phyloP scores from a whole-genome alignment of 2,888 invertebrate genomes.

The Papilio demoleus region DNA sequence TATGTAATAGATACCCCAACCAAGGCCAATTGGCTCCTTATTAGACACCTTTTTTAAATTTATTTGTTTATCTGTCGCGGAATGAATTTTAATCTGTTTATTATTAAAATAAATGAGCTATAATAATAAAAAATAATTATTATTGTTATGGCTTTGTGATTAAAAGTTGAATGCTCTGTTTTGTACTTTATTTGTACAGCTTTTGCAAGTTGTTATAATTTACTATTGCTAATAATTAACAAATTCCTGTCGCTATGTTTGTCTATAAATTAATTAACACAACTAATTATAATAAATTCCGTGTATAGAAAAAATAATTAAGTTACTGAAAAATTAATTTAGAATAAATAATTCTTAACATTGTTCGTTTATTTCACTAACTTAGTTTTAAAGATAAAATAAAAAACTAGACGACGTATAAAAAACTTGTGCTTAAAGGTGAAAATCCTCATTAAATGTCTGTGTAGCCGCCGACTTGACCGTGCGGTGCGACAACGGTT shows the following conservation, averaged over 20 bases:
- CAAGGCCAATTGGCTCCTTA: neutral
- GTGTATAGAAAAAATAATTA: neutral
- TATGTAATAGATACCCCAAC: neutral
- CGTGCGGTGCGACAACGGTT: neutral
- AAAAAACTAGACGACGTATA: neutral
- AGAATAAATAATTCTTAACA: too few relatives aligned
- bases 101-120: conserved; percentile 3
- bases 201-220: neutral
- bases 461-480: neutral
- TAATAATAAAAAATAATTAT: conserved; percentile 16
- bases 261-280: neutral
- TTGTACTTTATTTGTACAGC: neutral
- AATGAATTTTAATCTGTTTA: conserved; percentile 3
- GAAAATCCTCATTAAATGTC: conserved; percentile 1
- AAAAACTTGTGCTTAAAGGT: conserved; percentile 14
- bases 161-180: neutral
- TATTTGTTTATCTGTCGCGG: neutral
- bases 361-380: neutral
- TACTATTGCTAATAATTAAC: neutral
- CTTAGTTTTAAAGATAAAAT: neutral
- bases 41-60: neutral
- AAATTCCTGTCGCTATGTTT: neutral
- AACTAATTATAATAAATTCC: neutral
- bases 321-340: too few relatives aligned
- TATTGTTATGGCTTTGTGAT: conserved; percentile 6